Base-by-base conservation (phyloP, 2,797 vertebrate genomes). In the Aselliscus stoliczkanus region DNA sequence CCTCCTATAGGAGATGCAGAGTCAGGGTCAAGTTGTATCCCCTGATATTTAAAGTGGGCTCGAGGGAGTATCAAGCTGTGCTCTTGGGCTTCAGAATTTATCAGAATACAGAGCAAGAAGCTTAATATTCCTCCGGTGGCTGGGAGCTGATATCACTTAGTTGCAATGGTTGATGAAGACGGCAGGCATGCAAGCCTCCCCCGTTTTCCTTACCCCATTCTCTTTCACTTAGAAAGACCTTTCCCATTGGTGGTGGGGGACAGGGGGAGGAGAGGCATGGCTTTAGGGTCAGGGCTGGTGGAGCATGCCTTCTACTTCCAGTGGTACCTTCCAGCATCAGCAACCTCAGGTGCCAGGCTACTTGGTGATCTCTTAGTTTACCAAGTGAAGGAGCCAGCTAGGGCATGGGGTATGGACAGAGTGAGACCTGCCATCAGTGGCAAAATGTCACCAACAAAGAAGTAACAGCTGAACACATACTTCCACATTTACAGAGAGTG, bases 261-360 rank as follows among this genome's bases (percentile, higher is more conserved):
- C 1, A 0, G 13, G 11, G 3, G 1, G 4, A 15, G 31, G 13
- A 9, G 15, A 37, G 70, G 2, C 0, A 1, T 9, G 3, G 42
- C 23, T 44, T 73, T 37, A n/a, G 52, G 34, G 27, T 31, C 76
- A 73, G 18, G 31, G 47, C n/a, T 80, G 73, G 34, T 31, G 50
- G 27, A 60, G n/a, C 5, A 2, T 21, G 13, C 37, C 47, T 90
- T 88, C 54, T 67, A 44, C 76, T 81, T 75, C 67, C 17, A 93
- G 10, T 0, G 0, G 7, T 21, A 50, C 37, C 83, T 83, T 62
- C 42, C 10, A 65, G 34, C 29, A 18, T 4, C 9, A 47, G 21
- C 65, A 44, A 42, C 29, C 29, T 56, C 58, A 12, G 31, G 50
- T 9, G 12, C 18, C 54, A 82, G 62, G 21, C 37, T 47, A 54